Conservation (phyloP, 2,888 invertebrate genomes). For the Molanna angustata region DNA sequence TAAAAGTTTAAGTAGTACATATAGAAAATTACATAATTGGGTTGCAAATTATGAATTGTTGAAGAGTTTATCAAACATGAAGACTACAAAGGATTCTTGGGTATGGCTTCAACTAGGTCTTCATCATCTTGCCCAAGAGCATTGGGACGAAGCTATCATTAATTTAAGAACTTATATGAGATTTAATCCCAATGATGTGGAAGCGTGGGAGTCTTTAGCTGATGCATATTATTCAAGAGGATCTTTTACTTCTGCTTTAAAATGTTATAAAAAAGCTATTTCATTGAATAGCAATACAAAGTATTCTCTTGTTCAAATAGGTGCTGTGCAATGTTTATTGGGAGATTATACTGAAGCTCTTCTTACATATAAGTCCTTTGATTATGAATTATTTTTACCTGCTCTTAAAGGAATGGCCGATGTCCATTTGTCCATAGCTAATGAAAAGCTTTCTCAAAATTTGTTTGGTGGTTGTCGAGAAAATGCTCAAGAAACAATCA, state of each 20-base stretch:
- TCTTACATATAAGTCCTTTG: slow-evolving; percentile 60
- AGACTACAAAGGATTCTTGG: slow-evolving; percentile 62
- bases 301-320: slow-evolving; percentile 74
- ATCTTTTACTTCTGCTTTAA: slow-evolving; percentile 85
- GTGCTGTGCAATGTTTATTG: slow-evolving; percentile 67
- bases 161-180: slow-evolving; percentile 73
- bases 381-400: slow-evolving; percentile 56
- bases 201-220: slow-evolving; percentile 83
- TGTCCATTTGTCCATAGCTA: slow-evolving; percentile 71
- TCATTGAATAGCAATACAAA: slow-evolving; percentile 60
- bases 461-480: slow-evolving; percentile 70
- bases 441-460: slow-evolving; percentile 62
- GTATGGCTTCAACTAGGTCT: slow-evolving; percentile 82
- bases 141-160: slow-evolving; percentile 72
- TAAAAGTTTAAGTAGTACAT: slow-evolving; percentile 71
- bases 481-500: slow-evolving; percentile 68
- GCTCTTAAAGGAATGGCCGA: slow-evolving; percentile 81
- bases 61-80: slow-evolving; percentile 48
- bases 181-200: slow-evolving; percentile 65
- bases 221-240: slow-evolving; percentile 89
- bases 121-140: slow-evolving; percentile 69
- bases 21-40: slow-evolving; percentile 65
- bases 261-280: slow-evolving; percentile 77
- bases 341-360: slow-evolving; percentile 74
- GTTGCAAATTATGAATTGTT: slow-evolving; percentile 64